These are phyloP conservation scores for Tetranychus truncatus DNA, from an alignment of 2,888 invertebrate genomes.

Conservation along the genomic window DNA sequence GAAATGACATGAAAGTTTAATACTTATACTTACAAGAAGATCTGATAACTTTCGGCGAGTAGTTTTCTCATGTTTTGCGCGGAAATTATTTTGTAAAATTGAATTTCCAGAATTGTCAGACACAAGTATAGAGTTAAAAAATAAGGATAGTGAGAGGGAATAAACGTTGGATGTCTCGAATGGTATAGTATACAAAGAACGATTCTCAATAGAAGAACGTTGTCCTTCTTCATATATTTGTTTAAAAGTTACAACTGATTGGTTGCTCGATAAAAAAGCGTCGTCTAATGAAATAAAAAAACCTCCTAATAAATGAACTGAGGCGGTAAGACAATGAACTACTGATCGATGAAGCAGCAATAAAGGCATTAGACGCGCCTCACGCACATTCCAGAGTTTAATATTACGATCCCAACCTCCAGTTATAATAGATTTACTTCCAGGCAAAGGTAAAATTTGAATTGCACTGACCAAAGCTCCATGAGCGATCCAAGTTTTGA, in stretches of 20 bases:
- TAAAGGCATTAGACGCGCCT: background rate
- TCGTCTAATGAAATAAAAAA: conserved; percentile 4
- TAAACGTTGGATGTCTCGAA: background rate
- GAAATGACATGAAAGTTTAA: background rate
- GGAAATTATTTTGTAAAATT: conserved; percentile 3
- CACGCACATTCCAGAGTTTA: background rate
- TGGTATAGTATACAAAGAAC: background rate
- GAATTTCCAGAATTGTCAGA: background rate
- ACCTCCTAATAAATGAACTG: background rate
- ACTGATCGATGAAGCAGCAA: background rate
- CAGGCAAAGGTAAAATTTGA: conserved; percentile 1
- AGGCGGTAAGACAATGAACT: background rate
- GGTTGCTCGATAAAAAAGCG: background rate
- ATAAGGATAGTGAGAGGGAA: background rate
- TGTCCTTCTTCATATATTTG: background rate
- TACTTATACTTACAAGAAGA: background rate
- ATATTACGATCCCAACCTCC: conserved; percentile 7
- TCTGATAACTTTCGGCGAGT: conserved; percentile 1
- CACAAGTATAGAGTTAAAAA: background rate
- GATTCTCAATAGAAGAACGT: background rate
- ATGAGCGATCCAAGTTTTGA: conserved; percentile 11
- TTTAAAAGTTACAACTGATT: conserved; percentile 7
- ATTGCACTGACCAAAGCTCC: background rate
- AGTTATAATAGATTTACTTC: background rate
- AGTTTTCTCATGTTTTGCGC: background rate